phyloP scores from a whole-genome alignment of 2,113 vertebrate genomes.

The Coracopsis vasa region DNA sequence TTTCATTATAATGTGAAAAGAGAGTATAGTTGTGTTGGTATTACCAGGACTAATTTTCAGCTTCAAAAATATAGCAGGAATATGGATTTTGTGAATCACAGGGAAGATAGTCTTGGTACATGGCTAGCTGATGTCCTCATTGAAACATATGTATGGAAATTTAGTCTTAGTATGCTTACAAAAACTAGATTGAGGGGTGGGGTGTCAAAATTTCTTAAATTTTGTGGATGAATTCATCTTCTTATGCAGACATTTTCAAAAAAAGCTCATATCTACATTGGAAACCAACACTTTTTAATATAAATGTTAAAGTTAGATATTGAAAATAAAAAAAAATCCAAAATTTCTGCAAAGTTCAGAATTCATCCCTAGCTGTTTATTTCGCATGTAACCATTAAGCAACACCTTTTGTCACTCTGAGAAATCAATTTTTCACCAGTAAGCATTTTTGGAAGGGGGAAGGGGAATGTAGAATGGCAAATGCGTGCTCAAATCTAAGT shows the following conservation, averaged over 20 bases:
- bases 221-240: background rate
- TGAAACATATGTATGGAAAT: background rate
- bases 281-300: background rate
- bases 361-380: background rate
- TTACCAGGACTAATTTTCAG: background rate
- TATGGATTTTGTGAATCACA: background rate
- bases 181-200: background rate
- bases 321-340: background rate
- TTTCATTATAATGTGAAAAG: background rate
- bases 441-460: background rate
- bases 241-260: background rate
- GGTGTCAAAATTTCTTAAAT: background rate
- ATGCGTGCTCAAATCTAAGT: background rate
- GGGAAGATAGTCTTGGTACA: background rate
- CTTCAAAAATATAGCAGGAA: background rate
- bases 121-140: background rate
- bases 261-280: background rate
- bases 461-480: background rate
- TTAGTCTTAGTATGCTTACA: background rate
- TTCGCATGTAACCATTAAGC: background rate
- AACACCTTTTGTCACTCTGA: background rate
- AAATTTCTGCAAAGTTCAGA: background rate
- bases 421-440: background rate
- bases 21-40: background rate
- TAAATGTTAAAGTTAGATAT: background rate